Evolutionary conservation across 2,797 vertebrate species (phyloP), one percentile per base, ranked within the genome.

Genomic region (Eurystomus glaucurus): DNA sequence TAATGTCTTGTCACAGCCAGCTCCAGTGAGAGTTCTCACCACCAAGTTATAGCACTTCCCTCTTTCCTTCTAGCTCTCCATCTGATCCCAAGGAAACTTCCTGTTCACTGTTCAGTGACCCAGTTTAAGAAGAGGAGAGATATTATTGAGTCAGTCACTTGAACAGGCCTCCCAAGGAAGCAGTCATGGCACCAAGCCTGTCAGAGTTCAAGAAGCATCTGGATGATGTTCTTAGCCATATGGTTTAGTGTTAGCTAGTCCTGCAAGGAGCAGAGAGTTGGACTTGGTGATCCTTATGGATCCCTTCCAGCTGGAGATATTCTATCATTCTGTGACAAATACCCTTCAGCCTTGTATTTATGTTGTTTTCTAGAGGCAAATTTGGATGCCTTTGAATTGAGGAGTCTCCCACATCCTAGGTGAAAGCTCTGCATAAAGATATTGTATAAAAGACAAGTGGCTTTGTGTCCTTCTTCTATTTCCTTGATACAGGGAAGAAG

Each of bases 241-340:
- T 0, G 3, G 5, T 54, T 71, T 17, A 62, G 7, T 18, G 5
- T 18, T 26, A 14, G 58, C 39, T 52, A 61, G 28, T 52, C 31
- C 48, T 54, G 6, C 0, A 1, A 84, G 10, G 21, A 76, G 62
- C 11, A 79, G 33, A 5, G 11, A 76, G 13, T 54, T 2, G 0
- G 16, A 77, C 39, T 64, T 17, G 1, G 4, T 35, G 21, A 43
- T 80, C 13, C 26, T 64, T 71, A 45, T 10, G 18, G 8, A 10
- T 58, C 5, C 9, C n/a, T 74, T 74, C 55, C 8, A 70, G 11
- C 17, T 31, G 37, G 17, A 74, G 35, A 37, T 61, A 23, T 57
- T 71, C 58, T 46, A n/a, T 48, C 45, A 41, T 33, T 84, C 57
- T 66, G 8, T 50, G 51, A 39, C 4, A 79, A 62, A 71, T 37